phyloP scores from a whole-genome alignment of 2,888 invertebrate genomes.

The Hetaerina titia region DNA sequence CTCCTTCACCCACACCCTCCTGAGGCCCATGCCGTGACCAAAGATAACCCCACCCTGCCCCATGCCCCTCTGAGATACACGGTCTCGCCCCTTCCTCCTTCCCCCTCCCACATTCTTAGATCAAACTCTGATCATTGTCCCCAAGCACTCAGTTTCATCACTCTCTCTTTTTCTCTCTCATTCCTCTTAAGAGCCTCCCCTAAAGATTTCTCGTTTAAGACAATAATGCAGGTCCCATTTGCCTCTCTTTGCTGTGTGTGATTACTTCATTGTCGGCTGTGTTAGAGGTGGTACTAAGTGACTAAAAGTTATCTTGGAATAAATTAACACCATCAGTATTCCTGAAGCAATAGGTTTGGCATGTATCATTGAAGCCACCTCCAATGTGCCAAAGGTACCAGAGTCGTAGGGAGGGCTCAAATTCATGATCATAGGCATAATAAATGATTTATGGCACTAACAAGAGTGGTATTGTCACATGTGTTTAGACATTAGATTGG shows the following conservation, averaged over 20 bases:
- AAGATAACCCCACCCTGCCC: background rate
- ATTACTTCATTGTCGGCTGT: background rate
- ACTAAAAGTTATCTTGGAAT: background rate
- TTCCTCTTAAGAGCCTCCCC: background rate
- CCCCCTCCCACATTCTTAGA: background rate
- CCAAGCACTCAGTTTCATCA: background rate
- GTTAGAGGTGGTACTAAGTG: background rate
- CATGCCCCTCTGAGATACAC: background rate
- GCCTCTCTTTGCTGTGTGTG: background rate
- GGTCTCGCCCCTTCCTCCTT: too few relatives aligned
- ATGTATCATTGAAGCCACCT: background rate
- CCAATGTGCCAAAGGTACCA: background rate
- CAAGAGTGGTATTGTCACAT: background rate
- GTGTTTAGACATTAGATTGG: background rate
- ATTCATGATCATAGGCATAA: background rate
- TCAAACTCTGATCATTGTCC: background rate
- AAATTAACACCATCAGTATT: background rate
- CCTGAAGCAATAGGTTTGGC: background rate
- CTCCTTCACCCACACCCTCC: background rate
- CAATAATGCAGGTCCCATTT: background rate
- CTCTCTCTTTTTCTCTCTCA: constrained; percentile 6
- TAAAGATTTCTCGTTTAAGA: background rate
- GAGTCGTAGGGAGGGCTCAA: background rate
- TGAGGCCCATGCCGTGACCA: background rate
- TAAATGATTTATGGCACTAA: background rate